Base-by-base conservation (phyloP, 2,113 vertebrate species). In the Conger conger region DNA sequence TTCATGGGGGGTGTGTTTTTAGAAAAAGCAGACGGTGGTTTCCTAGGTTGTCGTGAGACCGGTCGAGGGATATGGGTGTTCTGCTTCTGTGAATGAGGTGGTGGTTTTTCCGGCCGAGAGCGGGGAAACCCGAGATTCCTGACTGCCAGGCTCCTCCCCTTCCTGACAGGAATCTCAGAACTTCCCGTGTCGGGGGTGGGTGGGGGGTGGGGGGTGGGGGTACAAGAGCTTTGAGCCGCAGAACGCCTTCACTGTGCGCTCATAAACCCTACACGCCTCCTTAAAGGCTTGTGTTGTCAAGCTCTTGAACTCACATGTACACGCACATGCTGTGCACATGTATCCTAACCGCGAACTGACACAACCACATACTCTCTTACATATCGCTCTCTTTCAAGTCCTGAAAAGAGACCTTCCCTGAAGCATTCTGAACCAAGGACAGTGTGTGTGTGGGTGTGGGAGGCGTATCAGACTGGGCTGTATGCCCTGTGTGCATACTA, bases 141-240 rank as follows among this genome's bases (percentile, higher is more conserved):
- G 76, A 50, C 42, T 77, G 40, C 38, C 33, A 42, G 11, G 68
- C 82, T 53, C 60, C 82, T 83, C 73, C 82, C 42, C 42, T 83
- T 77, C 82, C 82, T 77, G 68, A 78, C 73, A 77, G 82, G 82
- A 77, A 83, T 53, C 40, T 53, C 9, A 27, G 42, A 76, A 77
- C 82, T 83, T 78, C 73, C 73, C 17, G 33, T 77, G 40, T 53
- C 68, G 50, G 45, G 53, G 42, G n/a, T n/a, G n/a, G n/a, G n/a
- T n/a, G n/a, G n/a, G n/a, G n/a, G n/a, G n/a, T n/a, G n/a, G n/a
- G n/a, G n/a, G n/a, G n/a, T n/a, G n/a, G 18, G 78, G 78, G 45
- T n/a, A 8, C 82, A 37, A 50, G 63, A 83, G 82, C 38, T 83
- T 76, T 38, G 35, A 38, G 76, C 38, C 6, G 9, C 60, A 68